Base-by-base conservation (phyloP, 1,140 invertebrate species). In the Saccostrea glomerata region DNA sequence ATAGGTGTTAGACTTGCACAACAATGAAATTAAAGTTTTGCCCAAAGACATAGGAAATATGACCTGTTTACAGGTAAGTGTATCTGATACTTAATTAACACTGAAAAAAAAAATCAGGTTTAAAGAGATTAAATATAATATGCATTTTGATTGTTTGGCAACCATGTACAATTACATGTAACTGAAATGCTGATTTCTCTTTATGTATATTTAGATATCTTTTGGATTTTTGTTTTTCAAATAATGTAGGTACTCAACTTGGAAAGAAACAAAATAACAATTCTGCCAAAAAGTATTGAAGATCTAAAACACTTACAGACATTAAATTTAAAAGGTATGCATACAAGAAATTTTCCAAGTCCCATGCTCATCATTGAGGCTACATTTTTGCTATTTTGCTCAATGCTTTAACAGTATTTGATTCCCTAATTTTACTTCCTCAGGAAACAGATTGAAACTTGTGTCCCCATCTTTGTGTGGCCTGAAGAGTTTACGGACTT, bases 211-310 rank as follows among this genome's bases (percentile, higher is more conserved):
- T n/a, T n/a, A n/a, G 30, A 36, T 36, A 36, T 36, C 30, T 36
- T 36, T 1, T 47, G 47, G 47, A 47, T 47, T 47, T 47, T 7
- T 47, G 1, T 47, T 47, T 47, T 9, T 47, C 2, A 36, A 36
- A n/a, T n/a, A 36, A 47, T 47, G 13, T 84, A 95, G 93, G 95
- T 97, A 85, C 94, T 98, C 47, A 96, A 97, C 96, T 93, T 97
- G 25, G 97, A 97, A 55, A 95, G 96, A 77, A 98, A 98, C 95
- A 96, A 96, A 90, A 93, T 98, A 70, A 97, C 96, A 94, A 93
- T 92, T 87, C 93, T 98, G 84, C 97, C 97, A 87, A 94, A 96
- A 63, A 94, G 95, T 87, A 94, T 97, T 54, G 96, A 96, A 66
- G 95, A 96, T 85, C 94, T 98, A 82, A 95, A 95, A 88, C 95